Evolutionary conservation across 2,888 invertebrate genomes (phyloP), one percentile per base, ranked within the genome.

Genomic region (Rhodophaea formosa): DNA sequence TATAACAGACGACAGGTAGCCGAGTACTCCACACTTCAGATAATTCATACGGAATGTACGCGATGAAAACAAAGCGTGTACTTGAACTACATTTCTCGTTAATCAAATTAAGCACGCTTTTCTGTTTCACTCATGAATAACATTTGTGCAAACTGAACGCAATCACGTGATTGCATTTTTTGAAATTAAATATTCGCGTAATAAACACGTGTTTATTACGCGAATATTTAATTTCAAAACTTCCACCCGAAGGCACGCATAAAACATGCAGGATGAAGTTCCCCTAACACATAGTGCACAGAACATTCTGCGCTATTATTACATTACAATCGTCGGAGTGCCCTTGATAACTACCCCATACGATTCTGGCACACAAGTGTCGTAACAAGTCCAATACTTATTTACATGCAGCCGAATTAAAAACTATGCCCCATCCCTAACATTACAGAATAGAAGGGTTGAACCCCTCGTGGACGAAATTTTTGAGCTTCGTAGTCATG

Each of bases 321-420:
- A 87, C 82, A 87, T 88, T 81, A 86, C 80, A 82, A 81, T 78
- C 76, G 77, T 66, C 76, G 75, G 74, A 87, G 85, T 86, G 86
- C 84, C 88, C 88, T 90, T 88, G 88, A 88, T 84, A 82, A 82
- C 82, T 78, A 81, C 88, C 89, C 88, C 72, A 82, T 79, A 74
- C 84, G 79, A 84, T 81, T 82, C 80, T 75, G 68, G 76, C 74
- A 79, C 82, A 86, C 89, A 88, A 90, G 89, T 90, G 90, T 84
- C 80, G 82, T 80, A 84, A 86, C 88, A 86, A 88, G 88, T 88
- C 81, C 84, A 84, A 88, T 86, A 84, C 84, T 86, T 85, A 91
- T 90, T 89, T 88, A 88, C 85, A 89, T 90, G 86, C 85, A 82
- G 81, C 70, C 79, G 77, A 81, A 87, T 85, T 87, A 86, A 88